Evolutionary conservation across 1,140 invertebrate species (phyloP), one percentile per base, ranked within the genome.

Genomic region (Brachionus asplanchnoidis): DNA sequence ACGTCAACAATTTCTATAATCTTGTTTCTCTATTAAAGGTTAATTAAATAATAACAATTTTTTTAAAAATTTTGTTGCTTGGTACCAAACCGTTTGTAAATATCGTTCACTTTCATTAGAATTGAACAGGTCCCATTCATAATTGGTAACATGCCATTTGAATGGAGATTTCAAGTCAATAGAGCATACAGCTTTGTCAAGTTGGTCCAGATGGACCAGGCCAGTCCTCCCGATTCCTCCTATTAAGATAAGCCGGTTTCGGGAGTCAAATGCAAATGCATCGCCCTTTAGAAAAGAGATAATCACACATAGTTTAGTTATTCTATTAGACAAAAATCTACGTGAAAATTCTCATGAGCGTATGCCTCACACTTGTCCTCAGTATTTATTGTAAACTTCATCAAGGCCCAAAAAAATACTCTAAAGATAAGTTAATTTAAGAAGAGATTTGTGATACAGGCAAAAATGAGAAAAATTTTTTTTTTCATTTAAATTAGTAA

Each of bases 51-150:
- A 44, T 26, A 50, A 9, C 42, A 50, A 9, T 53, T 50, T 26
- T 26, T 28, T 32, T 26, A 26, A 20, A 50, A 77, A 50, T 77
- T 46, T 26, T 53, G 26, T 20, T 77, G 11, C 9, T 23, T 11
- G 40, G 14, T 77, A 77, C 73, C 73, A 77, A 77, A 77, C 73
- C 73, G 73, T 50, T 77, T 77, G 73, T 77, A 77, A 77, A 23
- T 23, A 77, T 23, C 73, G 40, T 14, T 77, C 73, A 36, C 4
- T 36, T 12, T 77, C 73, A 11, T 40, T 40, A 42, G 68, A 73
- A 44, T 42, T 73, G 36, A 77, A 77, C 17, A 17, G 20, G 26
- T 77, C 73, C 73, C 73, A 77, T 46, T 77, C 73, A 50, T 77
- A 77, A 17, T 77, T 77, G 12, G 73, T 28, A 77, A 77, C 73